Evolutionary conservation across 2,888 invertebrate species (phyloP), one percentile per base, ranked within the genome.

Genomic region (Coleophora flavipennella): DNA sequence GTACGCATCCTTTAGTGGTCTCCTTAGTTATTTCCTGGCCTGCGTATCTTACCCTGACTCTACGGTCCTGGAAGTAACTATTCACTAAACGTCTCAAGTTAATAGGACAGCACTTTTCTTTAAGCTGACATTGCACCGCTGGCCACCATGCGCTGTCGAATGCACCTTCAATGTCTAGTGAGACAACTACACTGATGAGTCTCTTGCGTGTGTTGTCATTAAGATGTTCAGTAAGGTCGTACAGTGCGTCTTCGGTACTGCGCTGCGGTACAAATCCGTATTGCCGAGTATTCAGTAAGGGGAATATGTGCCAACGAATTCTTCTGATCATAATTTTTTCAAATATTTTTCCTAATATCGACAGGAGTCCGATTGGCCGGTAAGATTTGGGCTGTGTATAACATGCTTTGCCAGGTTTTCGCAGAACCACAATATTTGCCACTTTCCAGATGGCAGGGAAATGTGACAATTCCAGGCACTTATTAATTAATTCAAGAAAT

Each of bases 251-350:
- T 25, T 35, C 39, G 8, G 35, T 35, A 6, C 42, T 25, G 1
- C 13, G 32, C 13, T 49, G 49, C 2, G 45, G 46, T 40, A 42
- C 42, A 20, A 46, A 47, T 1, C 46, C 49, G 34, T 35, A 46
- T 13, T 49, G 49, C 11, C 20, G 20, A 3, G 13, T 8, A 31
- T 36, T 45, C 8, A 45, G n/a, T 9, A 6, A 39, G 0, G 42
- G 44, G 0, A 40, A 8, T 1, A 46, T 2, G 11, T 42, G 34
- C 14, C 25, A 42, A 3, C 26, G 34, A 1, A 49, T 11, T 1
- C 46, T 14, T 0, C 27, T 25, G 1, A 46, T 36, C 13, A 47
- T 4, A 41, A 45, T 35, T 25, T 46, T 46, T 13, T 45, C 45
- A 1, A 36, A 11, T 1, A 45, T 20, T 13, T 46, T 48, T 1